These are phyloP conservation scores for Acanthaster planci DNA, from an alignment of 35 echinoderm and acorn worm genomes.

Conservation along the genomic window DNA sequence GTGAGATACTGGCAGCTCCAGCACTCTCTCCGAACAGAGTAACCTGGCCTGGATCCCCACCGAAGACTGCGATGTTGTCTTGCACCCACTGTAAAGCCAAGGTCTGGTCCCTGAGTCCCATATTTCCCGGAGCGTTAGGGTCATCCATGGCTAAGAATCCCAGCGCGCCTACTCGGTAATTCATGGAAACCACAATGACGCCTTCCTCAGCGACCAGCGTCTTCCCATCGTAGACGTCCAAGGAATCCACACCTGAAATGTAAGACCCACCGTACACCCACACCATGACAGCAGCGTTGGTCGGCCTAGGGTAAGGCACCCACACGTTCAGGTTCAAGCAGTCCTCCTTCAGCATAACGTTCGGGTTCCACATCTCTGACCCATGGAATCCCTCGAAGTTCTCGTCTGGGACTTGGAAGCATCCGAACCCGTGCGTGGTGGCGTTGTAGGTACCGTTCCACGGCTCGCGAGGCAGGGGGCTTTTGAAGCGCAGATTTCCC, in stretches of 20 bases:
- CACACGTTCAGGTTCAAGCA: conserved; percentile 84
- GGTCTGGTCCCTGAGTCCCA: conserved; percentile 72
- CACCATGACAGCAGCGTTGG: conserved; percentile 72
- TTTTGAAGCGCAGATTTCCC: conserved; percentile 57
- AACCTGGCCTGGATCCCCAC: conserved; percentile 69
- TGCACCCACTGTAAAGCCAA: conserved; percentile 79
- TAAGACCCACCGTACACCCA: conserved; percentile 93
- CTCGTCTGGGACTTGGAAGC: conserved; percentile 59
- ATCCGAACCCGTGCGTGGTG: conserved; percentile 62
- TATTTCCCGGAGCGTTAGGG: conserved; percentile 78
- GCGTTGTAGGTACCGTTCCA: conserved; percentile 60
- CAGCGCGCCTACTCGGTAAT: conserved; percentile 84
- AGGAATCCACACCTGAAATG: conserved; percentile 70
- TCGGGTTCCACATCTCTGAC: conserved; percentile 71
- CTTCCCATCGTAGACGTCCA: conserved; percentile 87
- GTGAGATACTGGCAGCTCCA: conserved; percentile 76
- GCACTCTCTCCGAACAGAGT: conserved; percentile 96
- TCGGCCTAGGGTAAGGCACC: conserved; percentile 55
- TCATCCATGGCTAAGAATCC: conserved; percentile 81
- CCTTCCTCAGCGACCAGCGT: conserved; percentile 78
- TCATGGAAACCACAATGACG: conserved; percentile 84
- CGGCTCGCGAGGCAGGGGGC: conserved; percentile 37
- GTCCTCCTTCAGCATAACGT: conserved; percentile 64
- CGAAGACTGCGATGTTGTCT: conserved; percentile 84
- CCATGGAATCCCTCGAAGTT: conserved; percentile 64